Conservation (phyloP, 2,113 vertebrate genomes). For the Odobenus rosmarus region DNA sequence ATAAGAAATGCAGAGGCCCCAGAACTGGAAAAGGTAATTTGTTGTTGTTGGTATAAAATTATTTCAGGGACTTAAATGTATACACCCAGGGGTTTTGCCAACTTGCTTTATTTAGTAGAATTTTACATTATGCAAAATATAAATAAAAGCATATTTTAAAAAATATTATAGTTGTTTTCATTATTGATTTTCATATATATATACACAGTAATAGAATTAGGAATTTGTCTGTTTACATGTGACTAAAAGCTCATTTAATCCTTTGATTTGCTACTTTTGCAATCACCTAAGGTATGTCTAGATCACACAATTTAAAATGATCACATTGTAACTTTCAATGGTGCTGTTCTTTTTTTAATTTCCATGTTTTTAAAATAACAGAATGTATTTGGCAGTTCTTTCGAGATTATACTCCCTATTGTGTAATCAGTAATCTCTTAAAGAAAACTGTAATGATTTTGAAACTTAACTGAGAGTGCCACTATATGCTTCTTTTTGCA, state of each 20-base stretch:
- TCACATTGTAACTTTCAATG: constrained; percentile 77
- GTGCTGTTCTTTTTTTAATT: constrained; percentile 51
- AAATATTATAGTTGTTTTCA: constrained; percentile 87
- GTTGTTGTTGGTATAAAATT: constrained; percentile 81
- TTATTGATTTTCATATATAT: constrained; percentile 88
- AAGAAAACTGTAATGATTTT: constrained; percentile 54
- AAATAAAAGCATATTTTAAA: constrained; percentile 88
- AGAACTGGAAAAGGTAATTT: constrained; percentile 77
- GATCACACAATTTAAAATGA: constrained; percentile 74
- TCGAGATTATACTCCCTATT: constrained; percentile 69
- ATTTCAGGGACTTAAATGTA: constrained; percentile 81
- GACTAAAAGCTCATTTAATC: constrained; percentile 82
- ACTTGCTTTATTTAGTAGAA: constrained; percentile 85
- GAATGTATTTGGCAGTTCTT: constrained; percentile 78
- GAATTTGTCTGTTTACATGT: constrained; percentile 84
- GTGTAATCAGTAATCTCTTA: constrained; percentile 67
- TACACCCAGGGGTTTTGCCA: constrained; percentile 80
- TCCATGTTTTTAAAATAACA: constrained; percentile 73
- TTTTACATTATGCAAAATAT: constrained; percentile 88
- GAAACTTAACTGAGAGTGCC: constrained; percentile 55
- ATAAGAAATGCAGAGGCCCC: constrained; percentile 80
- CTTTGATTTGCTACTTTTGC: constrained; percentile 75
- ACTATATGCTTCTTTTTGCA: constrained; percentile 66
- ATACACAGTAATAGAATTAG: constrained; percentile 85
- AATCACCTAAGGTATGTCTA: constrained; percentile 79